Conservation (phyloP, 2,797 vertebrate genomes). For the Poeciliopsis infans region DNA sequence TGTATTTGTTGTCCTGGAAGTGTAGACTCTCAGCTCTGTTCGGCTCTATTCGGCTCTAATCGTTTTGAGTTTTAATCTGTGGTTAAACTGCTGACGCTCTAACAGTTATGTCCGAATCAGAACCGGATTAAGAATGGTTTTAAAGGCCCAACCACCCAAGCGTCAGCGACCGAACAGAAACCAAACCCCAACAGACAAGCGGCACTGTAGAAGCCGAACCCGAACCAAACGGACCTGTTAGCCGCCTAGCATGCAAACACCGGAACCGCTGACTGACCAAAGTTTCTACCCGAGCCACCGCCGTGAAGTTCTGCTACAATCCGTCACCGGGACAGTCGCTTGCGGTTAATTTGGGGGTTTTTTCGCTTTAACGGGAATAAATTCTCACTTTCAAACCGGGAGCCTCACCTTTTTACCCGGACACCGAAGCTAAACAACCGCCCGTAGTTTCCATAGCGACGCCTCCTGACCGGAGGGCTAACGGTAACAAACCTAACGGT, state of each 20-base stretch:
- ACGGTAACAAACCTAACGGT: background rate
- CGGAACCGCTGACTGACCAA: too few species aligned
- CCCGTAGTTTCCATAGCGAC: background rate
- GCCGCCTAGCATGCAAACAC: conserved; percentile 24
- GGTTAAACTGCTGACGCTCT: background rate
- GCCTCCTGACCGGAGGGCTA: background rate
- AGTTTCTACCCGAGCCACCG: conserved; percentile 2
- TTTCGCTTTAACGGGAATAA: background rate
- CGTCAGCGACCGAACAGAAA: background rate
- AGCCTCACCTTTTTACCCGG: conserved; percentile 16
- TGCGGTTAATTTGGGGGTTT: background rate
- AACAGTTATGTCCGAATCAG: background rate
- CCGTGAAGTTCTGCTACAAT: background rate
- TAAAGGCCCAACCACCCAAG: background rate
- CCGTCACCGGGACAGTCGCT: background rate
- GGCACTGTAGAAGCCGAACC: background rate
- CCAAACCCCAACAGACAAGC: background rate
- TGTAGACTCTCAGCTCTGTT: background rate
- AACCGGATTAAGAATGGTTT: background rate
- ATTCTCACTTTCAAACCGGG: conserved; percentile 23
- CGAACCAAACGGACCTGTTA: background rate
- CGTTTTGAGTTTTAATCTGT: conserved; percentile 15
- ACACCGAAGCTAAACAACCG: background rate
- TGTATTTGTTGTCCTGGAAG: background rate
- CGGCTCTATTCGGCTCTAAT: conserved; percentile 1